phyloP scores from a whole-genome alignment of 2,888 invertebrate species.

The Troides oblongomaculatus region DNA sequence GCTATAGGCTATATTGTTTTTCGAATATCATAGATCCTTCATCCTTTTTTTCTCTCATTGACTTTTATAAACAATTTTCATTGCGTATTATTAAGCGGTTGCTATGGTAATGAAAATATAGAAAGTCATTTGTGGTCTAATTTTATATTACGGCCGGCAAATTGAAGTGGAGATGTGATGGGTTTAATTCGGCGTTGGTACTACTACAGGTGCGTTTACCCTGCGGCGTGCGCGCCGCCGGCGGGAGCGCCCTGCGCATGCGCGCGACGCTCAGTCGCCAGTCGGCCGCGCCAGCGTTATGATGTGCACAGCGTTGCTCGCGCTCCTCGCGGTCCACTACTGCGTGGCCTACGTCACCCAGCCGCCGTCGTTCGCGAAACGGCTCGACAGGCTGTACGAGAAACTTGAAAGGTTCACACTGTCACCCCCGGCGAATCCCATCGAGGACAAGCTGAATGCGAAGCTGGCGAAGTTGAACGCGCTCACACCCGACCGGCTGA shows the following conservation, averaged over 20 bases:
- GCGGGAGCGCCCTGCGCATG: slow-evolving; percentile 41
- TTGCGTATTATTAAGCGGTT: too few relatives aligned
- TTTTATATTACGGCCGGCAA: too few relatives aligned
- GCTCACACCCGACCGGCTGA: slow-evolving; percentile 48
- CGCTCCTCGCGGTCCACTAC: slow-evolving; percentile 52
- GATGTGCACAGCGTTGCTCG: slow-evolving; percentile 54
- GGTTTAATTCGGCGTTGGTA: too few relatives aligned
- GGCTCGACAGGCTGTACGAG: slow-evolving; percentile 57
- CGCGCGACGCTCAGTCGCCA: slow-evolving; percentile 47
- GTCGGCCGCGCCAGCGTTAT: slow-evolving; percentile 55
- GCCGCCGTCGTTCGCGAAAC: slow-evolving; percentile 54
- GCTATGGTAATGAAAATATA: too few relatives aligned
- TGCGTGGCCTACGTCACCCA: slow-evolving; percentile 60
- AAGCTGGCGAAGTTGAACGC: slow-evolving; percentile 63
- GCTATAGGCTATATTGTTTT: too few relatives aligned
- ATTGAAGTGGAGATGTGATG: too few relatives aligned
- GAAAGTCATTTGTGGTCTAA: too few relatives aligned
- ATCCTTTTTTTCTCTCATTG: too few relatives aligned
- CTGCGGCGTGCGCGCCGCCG: slow-evolving; percentile 29
- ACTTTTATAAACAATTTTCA: too few relatives aligned
- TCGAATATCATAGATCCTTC: too few relatives aligned
- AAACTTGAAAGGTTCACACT: slow-evolving; percentile 59
- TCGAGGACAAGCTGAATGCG: slow-evolving; percentile 49
- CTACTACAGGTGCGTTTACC: slow-evolving; percentile 32
- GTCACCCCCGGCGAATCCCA: slow-evolving; percentile 40